Conservation (phyloP, 2,113 vertebrate species). For the Laterallus jamaicensis region DNA sequence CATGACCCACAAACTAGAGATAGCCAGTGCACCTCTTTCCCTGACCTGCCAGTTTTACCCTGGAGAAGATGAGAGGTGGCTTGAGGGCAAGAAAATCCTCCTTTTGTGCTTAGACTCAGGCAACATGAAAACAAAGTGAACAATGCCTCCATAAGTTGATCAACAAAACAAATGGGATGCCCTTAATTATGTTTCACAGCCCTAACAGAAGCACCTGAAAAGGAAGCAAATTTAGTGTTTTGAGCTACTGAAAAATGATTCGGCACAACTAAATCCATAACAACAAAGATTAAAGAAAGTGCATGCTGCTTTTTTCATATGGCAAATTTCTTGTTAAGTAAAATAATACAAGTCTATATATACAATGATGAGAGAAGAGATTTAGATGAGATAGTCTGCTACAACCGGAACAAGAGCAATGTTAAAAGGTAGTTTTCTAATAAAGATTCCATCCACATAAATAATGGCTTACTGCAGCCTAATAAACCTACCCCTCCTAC, state of each 20-base stretch:
- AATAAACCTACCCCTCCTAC: slow-evolving; percentile 62
- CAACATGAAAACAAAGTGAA: background rate
- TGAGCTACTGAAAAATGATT: background rate
- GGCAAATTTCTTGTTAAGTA: background rate
- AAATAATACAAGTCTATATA: background rate
- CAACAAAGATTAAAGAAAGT: background rate
- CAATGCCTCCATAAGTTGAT: background rate
- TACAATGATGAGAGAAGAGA: background rate
- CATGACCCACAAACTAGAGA: background rate
- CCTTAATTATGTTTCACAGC: background rate
- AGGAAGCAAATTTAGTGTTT: background rate
- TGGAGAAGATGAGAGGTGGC: background rate
- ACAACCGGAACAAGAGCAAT: background rate
- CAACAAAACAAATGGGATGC: background rate
- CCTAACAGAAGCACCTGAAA: background rate
- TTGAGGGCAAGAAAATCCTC: background rate
- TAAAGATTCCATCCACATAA: slow-evolving; percentile 25
- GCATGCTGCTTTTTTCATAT: background rate
- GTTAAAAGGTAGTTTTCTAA: slow-evolving; percentile 15
- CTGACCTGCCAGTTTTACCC: background rate
- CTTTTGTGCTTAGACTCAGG: background rate
- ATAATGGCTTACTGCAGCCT: slow-evolving; percentile 38
- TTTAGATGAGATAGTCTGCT: background rate
- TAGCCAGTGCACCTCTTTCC: background rate
- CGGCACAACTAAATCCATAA: background rate